Evolutionary conservation across 2,797 vertebrate genomes (phyloP).

Genomic region (Hydrophis major): DNA sequence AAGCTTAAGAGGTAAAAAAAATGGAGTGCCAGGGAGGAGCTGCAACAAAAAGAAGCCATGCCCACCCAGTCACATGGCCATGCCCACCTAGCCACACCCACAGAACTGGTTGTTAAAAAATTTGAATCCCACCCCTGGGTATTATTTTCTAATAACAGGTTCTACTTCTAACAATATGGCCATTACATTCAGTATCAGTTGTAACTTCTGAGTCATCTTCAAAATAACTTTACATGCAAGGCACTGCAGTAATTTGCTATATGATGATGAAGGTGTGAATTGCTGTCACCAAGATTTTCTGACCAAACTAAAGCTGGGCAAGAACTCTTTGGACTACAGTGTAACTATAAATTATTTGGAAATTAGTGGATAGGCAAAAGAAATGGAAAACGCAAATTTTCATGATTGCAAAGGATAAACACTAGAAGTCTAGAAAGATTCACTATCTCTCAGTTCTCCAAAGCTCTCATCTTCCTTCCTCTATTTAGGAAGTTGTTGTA

Average conservation of each 20-base stretch:
- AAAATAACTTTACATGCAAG: background rate
- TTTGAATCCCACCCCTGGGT: background rate
- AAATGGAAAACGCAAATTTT: background rate
- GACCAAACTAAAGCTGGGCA: background rate
- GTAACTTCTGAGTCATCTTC: background rate
- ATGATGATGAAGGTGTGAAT: background rate
- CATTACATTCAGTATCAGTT: background rate
- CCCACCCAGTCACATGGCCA: no score
- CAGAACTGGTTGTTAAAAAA: no score
- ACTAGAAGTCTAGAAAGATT: background rate
- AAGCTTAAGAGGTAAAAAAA: no score
- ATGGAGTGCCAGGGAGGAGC: no score
- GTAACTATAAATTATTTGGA: background rate
- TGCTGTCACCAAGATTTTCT: background rate
- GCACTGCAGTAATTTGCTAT: background rate
- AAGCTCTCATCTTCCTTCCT: background rate
- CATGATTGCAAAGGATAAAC: background rate
- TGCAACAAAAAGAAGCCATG: no score
- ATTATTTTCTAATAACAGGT: background rate
- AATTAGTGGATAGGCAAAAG: background rate
- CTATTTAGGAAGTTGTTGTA: background rate
- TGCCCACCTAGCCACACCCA: no score
- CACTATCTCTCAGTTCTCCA: background rate
- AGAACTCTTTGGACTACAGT: background rate
- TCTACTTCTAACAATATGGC: background rate